Percentiles rank a stretch among this genome's conserved stretches.
phyloP scores from a whole-genome alignment of 2,797 vertebrate genomes.

The Tokudaia muenninki region DNA sequence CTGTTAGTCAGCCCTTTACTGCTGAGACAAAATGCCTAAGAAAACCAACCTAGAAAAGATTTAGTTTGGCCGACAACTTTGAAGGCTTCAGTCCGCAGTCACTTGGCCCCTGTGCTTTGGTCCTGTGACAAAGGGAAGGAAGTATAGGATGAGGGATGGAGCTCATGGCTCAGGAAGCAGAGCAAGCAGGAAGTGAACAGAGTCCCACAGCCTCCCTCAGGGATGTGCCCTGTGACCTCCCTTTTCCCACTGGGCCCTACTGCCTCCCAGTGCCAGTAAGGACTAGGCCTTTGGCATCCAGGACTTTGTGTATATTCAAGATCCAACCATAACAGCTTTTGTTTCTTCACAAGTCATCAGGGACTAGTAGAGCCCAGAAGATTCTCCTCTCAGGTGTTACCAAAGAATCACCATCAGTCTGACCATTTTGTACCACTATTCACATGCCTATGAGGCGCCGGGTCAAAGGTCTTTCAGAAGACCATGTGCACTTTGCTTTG shows the following conservation, averaged over 20 bases:
- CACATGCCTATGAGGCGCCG: neutral
- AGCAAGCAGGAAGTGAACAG: neutral
- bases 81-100: neutral
- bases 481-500: fast-evolving
- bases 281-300: neutral
- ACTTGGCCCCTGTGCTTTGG: neutral
- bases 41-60: neutral
- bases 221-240: neutral
- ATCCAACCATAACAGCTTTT: neutral
- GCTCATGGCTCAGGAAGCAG: neutral
- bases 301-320: neutral
- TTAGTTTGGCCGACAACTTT: neutral
- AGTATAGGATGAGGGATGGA: neutral
- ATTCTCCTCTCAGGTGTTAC: neutral
- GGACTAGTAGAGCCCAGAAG: neutral
- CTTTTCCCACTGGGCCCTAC: neutral
- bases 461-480: neutral
- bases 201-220: too few species aligned
- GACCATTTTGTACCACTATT: neutral
- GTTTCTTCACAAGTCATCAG: neutral
- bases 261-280: neutral
- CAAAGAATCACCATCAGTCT: neutral
- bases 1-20: neutral
- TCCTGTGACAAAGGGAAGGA: neutral
- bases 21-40: neutral